phyloP scores from a whole-genome alignment of 2,888 invertebrate genomes.

The Ametastegia equiseti region DNA sequence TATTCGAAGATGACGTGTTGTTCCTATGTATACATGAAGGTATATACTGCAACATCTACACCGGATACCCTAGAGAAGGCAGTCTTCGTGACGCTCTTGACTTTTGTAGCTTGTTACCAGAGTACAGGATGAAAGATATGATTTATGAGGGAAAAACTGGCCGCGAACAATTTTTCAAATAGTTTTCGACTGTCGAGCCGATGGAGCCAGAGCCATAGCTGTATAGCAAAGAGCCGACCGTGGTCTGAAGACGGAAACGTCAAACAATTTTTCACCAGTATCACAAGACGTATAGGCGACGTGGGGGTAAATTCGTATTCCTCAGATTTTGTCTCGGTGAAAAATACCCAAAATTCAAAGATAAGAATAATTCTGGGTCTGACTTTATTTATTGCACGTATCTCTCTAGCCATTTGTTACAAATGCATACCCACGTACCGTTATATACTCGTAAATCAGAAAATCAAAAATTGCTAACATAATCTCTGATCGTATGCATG shows the following conservation, averaged over 20 bases:
- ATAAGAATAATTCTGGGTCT: background rate
- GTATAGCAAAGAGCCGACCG: background rate
- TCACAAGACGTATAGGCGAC: conserved; percentile 26
- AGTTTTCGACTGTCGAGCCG: conserved; percentile 20
- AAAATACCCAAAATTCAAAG: background rate
- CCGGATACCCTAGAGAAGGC: background rate
- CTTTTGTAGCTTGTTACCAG: conserved; percentile 21
- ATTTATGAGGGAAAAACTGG: conserved; percentile 33
- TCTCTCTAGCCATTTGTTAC: background rate
- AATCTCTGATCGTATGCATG: conserved; percentile 14
- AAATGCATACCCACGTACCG: background rate
- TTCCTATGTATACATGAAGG: too few relatives aligned
- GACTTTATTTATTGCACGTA: background rate
- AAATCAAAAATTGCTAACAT: background rate
- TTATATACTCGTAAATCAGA: background rate
- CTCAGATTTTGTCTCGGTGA: conserved; percentile 37
- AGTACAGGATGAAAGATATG: conserved; percentile 19
- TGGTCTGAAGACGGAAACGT: conserved; percentile 34
- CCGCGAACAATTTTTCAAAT: conserved; percentile 28
- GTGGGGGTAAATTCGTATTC: conserved; percentile 18
- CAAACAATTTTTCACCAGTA: conserved; percentile 47
- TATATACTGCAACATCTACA: background rate
- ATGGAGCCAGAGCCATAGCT: background rate
- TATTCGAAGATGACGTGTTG: background rate
- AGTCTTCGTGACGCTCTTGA: conserved; percentile 6